Evolutionary conservation across 2,113 vertebrate genomes (phyloP).

Genomic region (Scytalopus superciliaris): DNA sequence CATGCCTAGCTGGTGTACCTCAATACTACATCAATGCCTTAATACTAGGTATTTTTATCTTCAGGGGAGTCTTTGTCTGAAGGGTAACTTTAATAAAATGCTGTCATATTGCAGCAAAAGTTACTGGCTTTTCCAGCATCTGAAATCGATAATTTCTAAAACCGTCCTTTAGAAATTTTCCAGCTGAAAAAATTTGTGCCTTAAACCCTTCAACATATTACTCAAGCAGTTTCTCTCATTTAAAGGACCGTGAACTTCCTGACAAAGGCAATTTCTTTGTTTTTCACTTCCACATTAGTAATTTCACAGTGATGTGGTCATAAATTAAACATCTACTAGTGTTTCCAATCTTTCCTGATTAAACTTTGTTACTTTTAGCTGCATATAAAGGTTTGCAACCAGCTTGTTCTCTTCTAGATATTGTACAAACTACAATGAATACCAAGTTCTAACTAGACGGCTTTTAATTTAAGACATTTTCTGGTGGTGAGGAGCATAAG

Average conservation of each 20-base stretch:
- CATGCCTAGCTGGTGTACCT: neutral
- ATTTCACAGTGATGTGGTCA: neutral
- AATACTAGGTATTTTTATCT: neutral
- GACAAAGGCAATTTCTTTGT: neutral
- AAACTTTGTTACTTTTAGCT: conserved; percentile 21
- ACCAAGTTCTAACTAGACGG: neutral
- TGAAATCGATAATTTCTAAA: neutral
- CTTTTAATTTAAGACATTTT: neutral
- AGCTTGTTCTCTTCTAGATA: neutral
- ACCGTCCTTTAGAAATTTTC: neutral
- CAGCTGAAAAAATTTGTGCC: neutral
- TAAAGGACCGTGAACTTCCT: neutral
- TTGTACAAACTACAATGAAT: neutral
- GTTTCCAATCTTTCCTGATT: conserved; percentile 2
- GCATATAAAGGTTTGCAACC: neutral
- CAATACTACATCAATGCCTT: neutral
- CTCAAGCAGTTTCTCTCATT: neutral
- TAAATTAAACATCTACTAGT: conserved; percentile 11
- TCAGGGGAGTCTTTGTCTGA: neutral
- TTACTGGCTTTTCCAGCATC: neutral
- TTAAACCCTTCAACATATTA: neutral
- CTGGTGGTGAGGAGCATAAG: neutral
- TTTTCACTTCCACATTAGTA: conserved; percentile 19
- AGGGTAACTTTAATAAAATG: neutral
- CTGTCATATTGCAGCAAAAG: neutral